A percentile compares a stretch with the other conserved stretches of the same genome.
Evolutionary conservation across 2,797 vertebrate species (phyloP).

Genomic region (Bovichtus diacanthus): DNA sequence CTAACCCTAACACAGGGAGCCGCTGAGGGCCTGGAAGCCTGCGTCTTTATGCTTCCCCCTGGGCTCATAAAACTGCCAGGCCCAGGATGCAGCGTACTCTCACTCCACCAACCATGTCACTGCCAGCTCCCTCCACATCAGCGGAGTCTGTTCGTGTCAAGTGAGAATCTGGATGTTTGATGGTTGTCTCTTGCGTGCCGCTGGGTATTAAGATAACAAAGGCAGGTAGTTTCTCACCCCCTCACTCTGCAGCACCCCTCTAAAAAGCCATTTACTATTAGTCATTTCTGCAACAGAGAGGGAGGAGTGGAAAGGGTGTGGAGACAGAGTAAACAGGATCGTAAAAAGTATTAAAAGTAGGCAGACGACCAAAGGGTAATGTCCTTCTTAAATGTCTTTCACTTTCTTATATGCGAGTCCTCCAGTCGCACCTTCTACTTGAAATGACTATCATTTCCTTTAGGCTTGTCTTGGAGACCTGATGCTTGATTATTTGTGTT

Average conservation of each 20-base stretch:
- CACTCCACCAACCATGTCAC: conserved; percentile 62
- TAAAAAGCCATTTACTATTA: conserved; percentile 67
- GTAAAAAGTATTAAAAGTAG: conserved; percentile 66
- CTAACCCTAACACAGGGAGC: conserved; percentile 68
- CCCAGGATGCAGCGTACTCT: conserved; percentile 66
- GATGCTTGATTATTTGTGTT: conserved; percentile 31
- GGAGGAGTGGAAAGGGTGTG: conserved; percentile 52
- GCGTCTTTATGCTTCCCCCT: conserved; percentile 65
- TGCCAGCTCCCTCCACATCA: conserved; percentile 62
- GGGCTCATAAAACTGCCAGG: conserved; percentile 77
- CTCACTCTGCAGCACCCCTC: conserved; percentile 47
- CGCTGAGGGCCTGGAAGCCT: conserved; percentile 52
- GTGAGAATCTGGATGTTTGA: conserved; percentile 66
- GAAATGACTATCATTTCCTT: conserved; percentile 18
- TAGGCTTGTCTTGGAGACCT: not conserved
- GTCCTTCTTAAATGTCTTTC: conserved; percentile 52
- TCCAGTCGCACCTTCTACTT: conserved; percentile 11
- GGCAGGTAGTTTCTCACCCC: conserved; percentile 64
- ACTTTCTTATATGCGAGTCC: conserved; percentile 14
- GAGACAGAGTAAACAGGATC: conserved; percentile 59
- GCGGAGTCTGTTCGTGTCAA: conserved; percentile 60
- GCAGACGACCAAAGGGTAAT: conserved; percentile 45
- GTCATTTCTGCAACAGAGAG: conserved; percentile 63
- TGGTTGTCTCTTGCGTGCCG: conserved; percentile 60
- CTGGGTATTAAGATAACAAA: conserved; percentile 75